Conservation (phyloP, 2,113 vertebrate species). For the Pterocles gutturalis region DNA sequence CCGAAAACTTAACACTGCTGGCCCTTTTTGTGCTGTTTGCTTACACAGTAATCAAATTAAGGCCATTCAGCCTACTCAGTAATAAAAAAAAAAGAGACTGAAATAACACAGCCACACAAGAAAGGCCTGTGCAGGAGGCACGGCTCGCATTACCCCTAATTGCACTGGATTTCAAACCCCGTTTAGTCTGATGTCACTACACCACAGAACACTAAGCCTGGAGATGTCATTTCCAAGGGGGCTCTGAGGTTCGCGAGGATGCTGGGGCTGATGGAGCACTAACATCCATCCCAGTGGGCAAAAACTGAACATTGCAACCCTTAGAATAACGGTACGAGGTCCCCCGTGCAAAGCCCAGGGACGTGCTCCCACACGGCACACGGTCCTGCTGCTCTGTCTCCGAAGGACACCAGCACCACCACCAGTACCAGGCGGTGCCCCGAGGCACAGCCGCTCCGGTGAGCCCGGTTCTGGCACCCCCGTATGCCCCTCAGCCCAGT, state of each 20-base stretch:
- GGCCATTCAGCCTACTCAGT: not conserved
- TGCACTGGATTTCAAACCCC: not conserved
- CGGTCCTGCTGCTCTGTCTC: accelerated
- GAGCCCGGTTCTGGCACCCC: not conserved
- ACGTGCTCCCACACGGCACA: not conserved
- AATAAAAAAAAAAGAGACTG: not conserved
- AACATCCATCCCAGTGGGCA: accelerated
- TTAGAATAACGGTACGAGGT: too few species aligned
- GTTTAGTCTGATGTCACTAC: too few species aligned
- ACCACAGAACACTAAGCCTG: not conserved
- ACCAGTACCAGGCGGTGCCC: accelerated
- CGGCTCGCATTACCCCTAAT: not conserved
- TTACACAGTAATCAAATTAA: not conserved
- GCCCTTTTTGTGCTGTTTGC: not conserved
- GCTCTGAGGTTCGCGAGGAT: not conserved
- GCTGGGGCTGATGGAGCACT: not conserved
- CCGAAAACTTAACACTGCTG: not conserved
- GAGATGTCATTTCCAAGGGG: not conserved
- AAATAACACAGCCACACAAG: not conserved
- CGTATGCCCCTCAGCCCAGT: accelerated
- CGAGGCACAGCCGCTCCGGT: accelerated
- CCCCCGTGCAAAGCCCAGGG: too few species aligned
- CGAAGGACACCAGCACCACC: accelerated
- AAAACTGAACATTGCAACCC: not conserved
- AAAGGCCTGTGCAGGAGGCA: not conserved